These are phyloP conservation scores for Dryobota labecula DNA, from an alignment of 2,888 invertebrate genomes.

Conservation along the genomic window DNA sequence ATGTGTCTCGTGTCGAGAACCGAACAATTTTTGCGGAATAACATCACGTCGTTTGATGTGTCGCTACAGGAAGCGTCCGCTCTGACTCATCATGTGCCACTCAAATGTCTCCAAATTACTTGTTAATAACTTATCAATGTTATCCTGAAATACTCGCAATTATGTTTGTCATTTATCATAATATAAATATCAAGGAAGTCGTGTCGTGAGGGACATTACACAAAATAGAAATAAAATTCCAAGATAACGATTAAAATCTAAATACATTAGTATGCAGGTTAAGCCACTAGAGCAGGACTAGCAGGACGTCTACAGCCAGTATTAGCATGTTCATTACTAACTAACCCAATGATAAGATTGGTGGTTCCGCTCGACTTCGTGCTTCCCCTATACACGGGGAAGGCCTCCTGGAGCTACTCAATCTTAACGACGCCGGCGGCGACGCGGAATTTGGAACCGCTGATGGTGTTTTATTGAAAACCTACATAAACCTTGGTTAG, in stretches of 20 bases:
- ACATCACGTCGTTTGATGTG: constrained; percentile 12
- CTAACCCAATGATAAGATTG: constrained; percentile 11
- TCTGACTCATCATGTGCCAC: constrained; percentile 23
- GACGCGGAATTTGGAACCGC: constrained; percentile 11
- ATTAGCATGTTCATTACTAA: neutral
- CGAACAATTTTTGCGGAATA: constrained; percentile 30
- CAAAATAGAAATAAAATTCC: neutral
- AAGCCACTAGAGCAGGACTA: too few species aligned
- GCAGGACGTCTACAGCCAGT: neutral
- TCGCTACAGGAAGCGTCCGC: constrained; percentile 32
- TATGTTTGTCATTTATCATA: constrained; percentile 38
- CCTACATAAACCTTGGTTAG: neutral
- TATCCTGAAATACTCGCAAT: constrained; percentile 29
- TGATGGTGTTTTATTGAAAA: neutral
- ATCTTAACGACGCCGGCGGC: constrained; percentile 6
- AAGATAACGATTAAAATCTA: neutral
- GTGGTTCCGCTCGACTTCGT: constrained; percentile 13
- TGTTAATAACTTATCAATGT: constrained; percentile 28
- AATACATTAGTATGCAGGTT: neutral
- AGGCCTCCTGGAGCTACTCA: constrained; percentile 2
- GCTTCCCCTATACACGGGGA: constrained; percentile 3
- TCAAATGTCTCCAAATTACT: constrained; percentile 25
- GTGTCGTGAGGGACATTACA: constrained; percentile 1
- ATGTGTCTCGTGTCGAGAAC: constrained; percentile 22
- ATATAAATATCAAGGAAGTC: constrained; percentile 16